These are phyloP conservation scores for Saccostrea glomerata DNA, from an alignment of 1,140 invertebrate species.

Conservation along the genomic window DNA sequence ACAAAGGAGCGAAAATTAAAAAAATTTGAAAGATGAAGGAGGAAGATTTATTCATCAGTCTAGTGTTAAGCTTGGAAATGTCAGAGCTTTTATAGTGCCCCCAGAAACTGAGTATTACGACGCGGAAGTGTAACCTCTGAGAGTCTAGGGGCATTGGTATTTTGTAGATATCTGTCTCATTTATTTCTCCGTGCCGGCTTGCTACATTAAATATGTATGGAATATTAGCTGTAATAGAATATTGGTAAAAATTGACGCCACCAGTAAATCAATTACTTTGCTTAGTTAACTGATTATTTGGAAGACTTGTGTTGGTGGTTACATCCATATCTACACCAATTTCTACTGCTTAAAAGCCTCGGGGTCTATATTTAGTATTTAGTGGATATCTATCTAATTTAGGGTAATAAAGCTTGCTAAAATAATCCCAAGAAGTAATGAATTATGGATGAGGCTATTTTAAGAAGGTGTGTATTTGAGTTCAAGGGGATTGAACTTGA, in stretches of 20 bases:
- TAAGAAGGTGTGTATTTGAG: background rate
- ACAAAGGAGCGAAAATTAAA: too few relatives aligned
- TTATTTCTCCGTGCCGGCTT: background rate
- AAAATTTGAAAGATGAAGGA: too few relatives aligned
- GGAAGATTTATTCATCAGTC: too few relatives aligned
- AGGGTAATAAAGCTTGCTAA: background rate
- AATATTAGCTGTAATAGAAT: constrained; percentile 28
- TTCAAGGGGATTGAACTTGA: constrained; percentile 11
- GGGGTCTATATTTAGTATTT: background rate
- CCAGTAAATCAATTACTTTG: constrained; percentile 5
- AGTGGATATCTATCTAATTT: constrained; percentile 9
- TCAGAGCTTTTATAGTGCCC: background rate
- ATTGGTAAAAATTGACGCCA: constrained; percentile 3
- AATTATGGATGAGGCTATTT: constrained; percentile 20
- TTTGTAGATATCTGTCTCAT: background rate
- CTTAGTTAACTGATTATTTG: constrained; percentile 4
- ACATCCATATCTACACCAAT: background rate
- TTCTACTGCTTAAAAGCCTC: background rate
- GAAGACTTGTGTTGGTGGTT: background rate
- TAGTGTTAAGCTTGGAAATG: background rate
- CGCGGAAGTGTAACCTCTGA: background rate
- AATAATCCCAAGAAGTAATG: constrained; percentile 8
- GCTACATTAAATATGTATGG: constrained; percentile 15
- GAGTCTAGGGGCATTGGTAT: background rate
- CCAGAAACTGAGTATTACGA: background rate